These are phyloP conservation scores for Bubo scandiacus DNA, from an alignment of 2,113 vertebrate species.

Conservation along the genomic window DNA sequence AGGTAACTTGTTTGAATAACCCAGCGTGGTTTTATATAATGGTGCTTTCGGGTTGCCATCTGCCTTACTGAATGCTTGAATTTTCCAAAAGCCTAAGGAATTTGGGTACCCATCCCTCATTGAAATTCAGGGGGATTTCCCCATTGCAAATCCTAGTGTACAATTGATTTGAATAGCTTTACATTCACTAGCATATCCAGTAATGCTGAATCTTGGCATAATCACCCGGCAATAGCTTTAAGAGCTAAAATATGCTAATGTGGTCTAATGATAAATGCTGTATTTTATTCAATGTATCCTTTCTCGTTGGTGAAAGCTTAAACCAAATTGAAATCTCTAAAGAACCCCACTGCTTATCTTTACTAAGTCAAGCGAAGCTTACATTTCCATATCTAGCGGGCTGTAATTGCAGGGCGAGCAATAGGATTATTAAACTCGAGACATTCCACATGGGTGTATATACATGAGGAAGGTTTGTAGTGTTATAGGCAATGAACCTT, in stretches of 20 bases:
- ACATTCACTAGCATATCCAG: neutral
- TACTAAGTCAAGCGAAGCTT: neutral
- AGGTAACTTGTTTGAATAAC: constrained; percentile 74
- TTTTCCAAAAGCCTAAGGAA: neutral
- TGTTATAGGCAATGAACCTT: neutral
- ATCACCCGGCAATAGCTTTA: constrained; percentile 3
- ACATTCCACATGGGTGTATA: neutral
- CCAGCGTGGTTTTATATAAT: neutral
- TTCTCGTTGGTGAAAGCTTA: neutral
- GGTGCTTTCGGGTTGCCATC: neutral
- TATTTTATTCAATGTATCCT: neutral
- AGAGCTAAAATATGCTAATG: constrained; percentile 40
- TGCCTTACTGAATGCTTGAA: neutral
- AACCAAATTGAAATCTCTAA: neutral
- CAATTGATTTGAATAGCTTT: neutral
- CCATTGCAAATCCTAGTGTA: neutral
- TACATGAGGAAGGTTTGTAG: neutral
- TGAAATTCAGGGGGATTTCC: neutral
- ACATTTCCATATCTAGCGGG: neutral
- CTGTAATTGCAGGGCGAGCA: neutral
- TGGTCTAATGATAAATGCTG: constrained; percentile 16
- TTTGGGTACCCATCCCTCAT: neutral
- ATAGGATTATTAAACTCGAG: constrained; percentile 37
- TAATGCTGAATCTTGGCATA: neutral
- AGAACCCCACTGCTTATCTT: constrained; percentile 1